These are phyloP conservation scores for Haliclona indistincta DNA, from an alignment of 37 sponge, comb jelly and placozoan genomes.

Conservation along the genomic window DNA sequence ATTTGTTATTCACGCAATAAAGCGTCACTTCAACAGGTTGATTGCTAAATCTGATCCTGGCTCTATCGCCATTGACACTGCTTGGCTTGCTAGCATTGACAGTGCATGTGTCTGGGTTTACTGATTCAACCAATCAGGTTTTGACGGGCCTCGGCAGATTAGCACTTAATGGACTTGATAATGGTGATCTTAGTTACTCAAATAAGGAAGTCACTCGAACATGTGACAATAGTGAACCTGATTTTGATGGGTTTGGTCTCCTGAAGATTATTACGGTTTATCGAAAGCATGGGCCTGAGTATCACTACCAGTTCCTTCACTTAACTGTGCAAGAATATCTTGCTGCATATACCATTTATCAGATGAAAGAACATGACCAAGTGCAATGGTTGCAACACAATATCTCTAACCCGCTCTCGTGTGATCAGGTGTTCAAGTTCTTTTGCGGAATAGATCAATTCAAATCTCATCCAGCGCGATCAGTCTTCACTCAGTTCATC, in stretches of 20 bases:
- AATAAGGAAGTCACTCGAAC: not conserved
- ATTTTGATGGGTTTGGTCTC: conserved; percentile 13
- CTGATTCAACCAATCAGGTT: not conserved
- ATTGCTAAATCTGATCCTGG: not conserved
- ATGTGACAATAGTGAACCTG: not conserved
- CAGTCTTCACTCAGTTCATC: not conserved
- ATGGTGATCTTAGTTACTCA: conserved; percentile 10
- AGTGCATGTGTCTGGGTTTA: too few species aligned
- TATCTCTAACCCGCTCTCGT: not conserved
- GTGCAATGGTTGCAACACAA: not conserved
- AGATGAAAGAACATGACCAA: not conserved
- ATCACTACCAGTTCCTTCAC: conserved; percentile 38
- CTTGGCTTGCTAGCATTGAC: too few species aligned
- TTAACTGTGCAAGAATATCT: conserved; percentile 54
- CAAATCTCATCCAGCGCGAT: not conserved
- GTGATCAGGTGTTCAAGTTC: conserved; percentile 13
- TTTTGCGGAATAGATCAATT: conserved; percentile 26
- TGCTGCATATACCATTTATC: conserved; percentile 36
- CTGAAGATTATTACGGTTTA: conserved; percentile 4
- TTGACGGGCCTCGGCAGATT: conserved; percentile 1
- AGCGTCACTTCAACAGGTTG: not conserved
- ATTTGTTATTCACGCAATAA: conserved; percentile 26
- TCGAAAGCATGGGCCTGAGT: not conserved
- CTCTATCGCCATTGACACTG: too few species aligned
- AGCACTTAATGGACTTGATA: conserved; percentile 7